Percentiles rank a stretch among this genome's conserved stretches.
phyloP scores from a whole-genome alignment of 2,113 vertebrate genomes.

The Pitta sordida region DNA sequence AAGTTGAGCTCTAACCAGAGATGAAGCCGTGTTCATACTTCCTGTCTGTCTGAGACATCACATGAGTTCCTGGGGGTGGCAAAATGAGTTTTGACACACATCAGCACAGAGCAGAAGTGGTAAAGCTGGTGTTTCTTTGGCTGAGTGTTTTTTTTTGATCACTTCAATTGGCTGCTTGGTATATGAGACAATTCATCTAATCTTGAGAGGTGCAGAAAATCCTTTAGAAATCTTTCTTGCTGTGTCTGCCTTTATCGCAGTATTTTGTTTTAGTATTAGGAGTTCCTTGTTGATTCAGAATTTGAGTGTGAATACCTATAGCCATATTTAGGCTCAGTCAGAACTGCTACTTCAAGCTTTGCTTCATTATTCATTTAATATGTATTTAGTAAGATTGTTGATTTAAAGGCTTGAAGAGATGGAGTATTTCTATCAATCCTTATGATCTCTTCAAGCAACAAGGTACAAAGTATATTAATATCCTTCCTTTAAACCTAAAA shows the following conservation, averaged over 20 bases:
- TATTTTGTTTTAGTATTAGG: neutral
- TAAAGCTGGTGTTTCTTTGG: neutral
- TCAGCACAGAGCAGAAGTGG: neutral
- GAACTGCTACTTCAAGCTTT: neutral
- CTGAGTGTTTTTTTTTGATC: constrained; percentile 8
- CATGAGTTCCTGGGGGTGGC: constrained; percentile 18
- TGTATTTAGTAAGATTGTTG: neutral
- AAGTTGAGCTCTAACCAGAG: constrained; percentile 9
- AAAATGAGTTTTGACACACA: constrained; percentile 27
- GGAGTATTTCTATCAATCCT: neutral
- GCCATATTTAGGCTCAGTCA: neutral
- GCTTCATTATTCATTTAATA: neutral
- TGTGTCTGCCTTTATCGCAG: neutral
- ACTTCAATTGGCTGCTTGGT: neutral
- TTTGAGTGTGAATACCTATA: neutral
- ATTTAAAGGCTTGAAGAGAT: neutral
- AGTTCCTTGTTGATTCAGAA: neutral
- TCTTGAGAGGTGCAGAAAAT: neutral
- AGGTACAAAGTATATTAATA: neutral
- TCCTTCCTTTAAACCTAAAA: neutral
- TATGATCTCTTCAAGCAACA: neutral
- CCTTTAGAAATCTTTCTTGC: neutral
- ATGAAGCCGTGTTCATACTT: constrained; percentile 18
- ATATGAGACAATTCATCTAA: neutral
- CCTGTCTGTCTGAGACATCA: constrained; percentile 32